Conservation (phyloP, 2,113 vertebrate genomes). For the Holacanthus passer region DNA sequence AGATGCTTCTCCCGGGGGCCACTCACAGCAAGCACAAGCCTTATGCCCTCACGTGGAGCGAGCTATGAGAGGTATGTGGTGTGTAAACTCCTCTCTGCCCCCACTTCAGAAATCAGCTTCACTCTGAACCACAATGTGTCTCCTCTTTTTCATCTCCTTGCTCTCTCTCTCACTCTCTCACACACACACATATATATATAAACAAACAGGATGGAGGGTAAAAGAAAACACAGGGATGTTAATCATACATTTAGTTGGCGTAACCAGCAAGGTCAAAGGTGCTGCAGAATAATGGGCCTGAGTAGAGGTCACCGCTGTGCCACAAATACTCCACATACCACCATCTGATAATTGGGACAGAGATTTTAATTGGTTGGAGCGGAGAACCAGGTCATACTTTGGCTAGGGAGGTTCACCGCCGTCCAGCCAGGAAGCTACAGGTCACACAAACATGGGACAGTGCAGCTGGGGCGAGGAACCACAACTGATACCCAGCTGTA, state of each 20-base stretch:
- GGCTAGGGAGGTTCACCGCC: background rate
- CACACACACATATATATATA: slow-evolving; percentile 10
- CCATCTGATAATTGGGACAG: slow-evolving; percentile 40
- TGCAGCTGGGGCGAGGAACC: background rate
- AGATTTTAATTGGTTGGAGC: slow-evolving; percentile 59
- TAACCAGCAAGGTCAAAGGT: slow-evolving; percentile 59
- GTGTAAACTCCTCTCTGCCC: slow-evolving; percentile 40
- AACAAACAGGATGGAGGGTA: slow-evolving; percentile 14
- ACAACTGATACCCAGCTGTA: background rate
- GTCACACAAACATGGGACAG: slow-evolving; percentile 1
- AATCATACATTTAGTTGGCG: slow-evolving; percentile 43
- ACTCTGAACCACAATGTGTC: slow-evolving; percentile 13
- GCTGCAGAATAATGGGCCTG: slow-evolving; percentile 42
- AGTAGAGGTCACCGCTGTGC: slow-evolving; percentile 39
- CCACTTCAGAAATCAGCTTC: slow-evolving; percentile 50
- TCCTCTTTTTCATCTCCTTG: slow-evolving; percentile 38
- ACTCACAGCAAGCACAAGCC: slow-evolving; percentile 57
- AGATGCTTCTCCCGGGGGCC: slow-evolving; percentile 68
- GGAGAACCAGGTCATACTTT: background rate
- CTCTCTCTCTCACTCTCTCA: background rate
- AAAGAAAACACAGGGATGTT: slow-evolving; percentile 55
- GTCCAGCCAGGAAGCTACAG: slow-evolving; percentile 10
- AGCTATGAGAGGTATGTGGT: slow-evolving; percentile 75
- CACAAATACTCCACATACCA: slow-evolving; percentile 52
- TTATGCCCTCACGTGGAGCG: slow-evolving; percentile 63